These are phyloP conservation scores for Acipenser oxyrinchus DNA, from an alignment of 2,797 vertebrate species.

Conservation along the genomic window DNA sequence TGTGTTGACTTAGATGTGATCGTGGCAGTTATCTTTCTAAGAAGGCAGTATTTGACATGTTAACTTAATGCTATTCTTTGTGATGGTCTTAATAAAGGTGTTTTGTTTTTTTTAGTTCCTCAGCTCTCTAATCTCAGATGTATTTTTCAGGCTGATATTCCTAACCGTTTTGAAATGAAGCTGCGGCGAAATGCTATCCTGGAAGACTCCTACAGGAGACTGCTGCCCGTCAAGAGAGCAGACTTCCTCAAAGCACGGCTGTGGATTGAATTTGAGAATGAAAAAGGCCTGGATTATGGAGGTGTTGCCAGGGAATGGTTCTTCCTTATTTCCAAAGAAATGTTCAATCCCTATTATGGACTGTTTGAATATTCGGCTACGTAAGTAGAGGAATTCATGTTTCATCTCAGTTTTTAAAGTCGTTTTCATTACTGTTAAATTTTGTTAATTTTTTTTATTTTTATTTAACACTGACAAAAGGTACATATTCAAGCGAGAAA, in stretches of 20 bases:
- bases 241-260: constrained; percentile 89
- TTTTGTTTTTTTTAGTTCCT: background rate
- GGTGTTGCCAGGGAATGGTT: constrained; percentile 95
- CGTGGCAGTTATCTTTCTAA: too few species aligned
- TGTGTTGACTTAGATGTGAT: too few species aligned
- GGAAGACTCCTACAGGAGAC: constrained; percentile 88
- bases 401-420: background rate
- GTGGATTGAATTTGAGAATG: constrained; percentile 94
- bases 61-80: too few species aligned
- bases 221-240: constrained; percentile 78
- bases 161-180: constrained; percentile 93
- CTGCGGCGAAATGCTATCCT: constrained; percentile 74
- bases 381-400: constrained; percentile 59
- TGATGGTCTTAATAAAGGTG: too few species aligned
- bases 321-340: constrained; percentile 95
- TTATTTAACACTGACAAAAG: too few species aligned
- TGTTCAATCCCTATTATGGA: constrained; percentile 98
- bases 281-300: constrained; percentile 93
- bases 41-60: too few species aligned
- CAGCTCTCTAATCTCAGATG: background rate
- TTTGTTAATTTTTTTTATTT: background rate
- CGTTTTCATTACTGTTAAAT: background rate
- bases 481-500: too few species aligned
- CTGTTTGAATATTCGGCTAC: constrained; percentile 95
- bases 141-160: constrained; percentile 75